Evolutionary conservation across 2,113 vertebrate genomes (phyloP).

Genomic region (Mirounga angustirostris): DNA sequence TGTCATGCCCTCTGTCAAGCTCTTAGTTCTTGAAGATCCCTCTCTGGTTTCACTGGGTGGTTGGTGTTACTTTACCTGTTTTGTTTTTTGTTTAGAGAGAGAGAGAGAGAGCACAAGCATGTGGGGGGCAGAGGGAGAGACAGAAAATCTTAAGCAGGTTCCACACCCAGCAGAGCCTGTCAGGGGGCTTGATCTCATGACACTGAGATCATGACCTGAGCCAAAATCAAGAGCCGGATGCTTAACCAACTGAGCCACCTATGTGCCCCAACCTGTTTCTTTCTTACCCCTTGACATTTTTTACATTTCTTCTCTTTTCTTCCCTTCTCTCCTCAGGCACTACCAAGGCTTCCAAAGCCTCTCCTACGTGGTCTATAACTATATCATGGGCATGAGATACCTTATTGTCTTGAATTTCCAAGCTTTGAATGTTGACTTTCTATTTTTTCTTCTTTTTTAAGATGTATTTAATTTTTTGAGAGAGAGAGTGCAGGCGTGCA

Average conservation of each 20-base stretch:
- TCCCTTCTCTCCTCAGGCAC: neutral
- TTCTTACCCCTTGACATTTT: slow-evolving; percentile 12
- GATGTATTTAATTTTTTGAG: neutral
- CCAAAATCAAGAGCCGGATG: neutral
- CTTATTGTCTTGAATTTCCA: neutral
- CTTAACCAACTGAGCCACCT: neutral
- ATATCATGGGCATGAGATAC: neutral
- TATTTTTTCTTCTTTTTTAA: neutral
- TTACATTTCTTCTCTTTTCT: neutral
- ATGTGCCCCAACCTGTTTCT: neutral
- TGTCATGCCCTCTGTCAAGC: neutral
- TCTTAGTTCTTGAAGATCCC: neutral
- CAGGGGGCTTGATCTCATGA: neutral
- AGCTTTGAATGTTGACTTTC: neutral
- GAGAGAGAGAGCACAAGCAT: no score
- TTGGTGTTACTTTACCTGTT: neutral
- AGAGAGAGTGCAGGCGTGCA: neutral
- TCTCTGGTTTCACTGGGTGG: neutral
- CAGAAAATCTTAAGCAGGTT: neutral
- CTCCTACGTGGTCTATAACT: neutral
- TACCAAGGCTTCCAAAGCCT: neutral
- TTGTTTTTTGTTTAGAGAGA: neutral
- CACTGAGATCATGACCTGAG: neutral
- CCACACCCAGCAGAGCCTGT: neutral
- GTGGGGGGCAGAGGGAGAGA: neutral